Conservation (phyloP, 2,113 vertebrate species). For the Brachyistius frenatus region DNA sequence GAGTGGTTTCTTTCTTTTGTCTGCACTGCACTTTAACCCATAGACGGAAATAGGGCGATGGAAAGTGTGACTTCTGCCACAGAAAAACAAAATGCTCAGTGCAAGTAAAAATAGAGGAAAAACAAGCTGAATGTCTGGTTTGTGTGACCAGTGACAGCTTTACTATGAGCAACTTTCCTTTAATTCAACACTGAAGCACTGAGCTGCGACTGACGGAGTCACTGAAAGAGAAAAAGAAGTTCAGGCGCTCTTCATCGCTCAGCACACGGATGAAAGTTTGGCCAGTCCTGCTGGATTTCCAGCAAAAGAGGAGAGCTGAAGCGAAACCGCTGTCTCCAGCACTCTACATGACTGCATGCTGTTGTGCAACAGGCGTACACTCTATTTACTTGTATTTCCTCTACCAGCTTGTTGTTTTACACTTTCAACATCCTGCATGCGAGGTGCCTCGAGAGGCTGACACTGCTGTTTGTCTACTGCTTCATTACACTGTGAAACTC, state of each 20-base stretch:
- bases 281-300: constrained; percentile 15
- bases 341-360: constrained; percentile 40
- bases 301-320: constrained; percentile 51
- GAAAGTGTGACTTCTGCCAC: constrained; percentile 77
- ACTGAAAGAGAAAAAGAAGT: not conserved
- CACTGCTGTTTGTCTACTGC: constrained; percentile 60
- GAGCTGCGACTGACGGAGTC: not conserved
- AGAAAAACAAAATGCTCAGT: constrained; percentile 62
- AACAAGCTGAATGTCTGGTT: constrained; percentile 4
- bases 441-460: constrained; percentile 62
- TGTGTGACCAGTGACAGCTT: not conserved
- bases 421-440: constrained; percentile 69
- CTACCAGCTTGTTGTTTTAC: constrained; percentile 75
- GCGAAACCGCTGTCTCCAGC: constrained; percentile 65
- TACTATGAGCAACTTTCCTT: not conserved
- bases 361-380: constrained; percentile 64
- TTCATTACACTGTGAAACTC: constrained; percentile 30
- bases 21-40: constrained; percentile 74
- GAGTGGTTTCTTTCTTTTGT: constrained; percentile 78
- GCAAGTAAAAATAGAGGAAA: constrained; percentile 39
- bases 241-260: not conserved
- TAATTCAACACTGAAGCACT: not conserved
- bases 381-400: constrained; percentile 63
- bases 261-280: not conserved
- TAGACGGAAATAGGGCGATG: constrained; percentile 67